Percentiles rank a stretch among this genome's conserved stretches.
Evolutionary conservation across 2,113 vertebrate genomes (phyloP).

Genomic region (Odobenus rosmarus): DNA sequence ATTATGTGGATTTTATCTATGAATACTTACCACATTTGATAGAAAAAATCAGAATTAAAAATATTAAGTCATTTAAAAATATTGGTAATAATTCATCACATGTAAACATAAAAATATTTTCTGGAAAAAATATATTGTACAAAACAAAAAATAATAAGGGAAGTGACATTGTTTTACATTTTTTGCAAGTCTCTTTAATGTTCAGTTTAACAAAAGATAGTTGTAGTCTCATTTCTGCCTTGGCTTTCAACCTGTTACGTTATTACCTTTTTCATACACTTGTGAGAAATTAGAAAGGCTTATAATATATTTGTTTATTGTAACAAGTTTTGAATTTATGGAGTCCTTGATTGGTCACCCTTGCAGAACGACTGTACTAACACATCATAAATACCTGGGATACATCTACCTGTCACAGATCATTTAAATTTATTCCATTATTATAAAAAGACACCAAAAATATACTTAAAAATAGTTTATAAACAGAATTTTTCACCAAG

Average conservation of each 20-base stretch:
- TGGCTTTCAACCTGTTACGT: neutral
- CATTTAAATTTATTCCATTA: neutral
- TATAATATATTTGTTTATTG: neutral
- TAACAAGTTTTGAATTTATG: neutral
- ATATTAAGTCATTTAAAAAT: neutral
- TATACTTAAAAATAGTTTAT: neutral
- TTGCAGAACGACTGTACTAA: neutral
- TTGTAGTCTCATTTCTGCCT: neutral
- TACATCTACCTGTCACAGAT: neutral
- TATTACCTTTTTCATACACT: neutral
- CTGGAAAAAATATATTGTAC: neutral
- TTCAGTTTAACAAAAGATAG: neutral
- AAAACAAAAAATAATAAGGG: neutral
- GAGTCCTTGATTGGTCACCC: neutral
- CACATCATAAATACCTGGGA: neutral
- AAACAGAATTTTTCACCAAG: neutral
- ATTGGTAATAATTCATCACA: neutral
- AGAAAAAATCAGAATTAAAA: neutral
- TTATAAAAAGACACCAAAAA: neutral
- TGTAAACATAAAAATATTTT: neutral
- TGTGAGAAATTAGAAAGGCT: neutral
- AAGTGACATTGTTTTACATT: neutral
- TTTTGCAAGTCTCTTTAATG: neutral
- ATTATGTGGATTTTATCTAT: neutral
- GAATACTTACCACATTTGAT: neutral